Evolutionary conservation across 2,888 invertebrate species (phyloP).

Genomic region (Neoascia interrupta): DNA sequence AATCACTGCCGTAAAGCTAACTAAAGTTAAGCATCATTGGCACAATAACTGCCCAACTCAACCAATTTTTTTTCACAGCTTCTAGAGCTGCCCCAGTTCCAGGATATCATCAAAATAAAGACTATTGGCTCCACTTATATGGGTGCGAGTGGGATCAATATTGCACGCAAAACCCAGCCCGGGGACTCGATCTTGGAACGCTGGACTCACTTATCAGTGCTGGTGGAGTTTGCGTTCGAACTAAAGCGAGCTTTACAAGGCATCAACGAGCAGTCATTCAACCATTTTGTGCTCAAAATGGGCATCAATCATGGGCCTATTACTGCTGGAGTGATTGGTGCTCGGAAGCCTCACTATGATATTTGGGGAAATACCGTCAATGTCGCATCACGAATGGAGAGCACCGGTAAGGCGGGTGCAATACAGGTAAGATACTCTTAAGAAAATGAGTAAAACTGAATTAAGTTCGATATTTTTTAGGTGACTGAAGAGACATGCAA

Average conservation of each 20-base stretch:
- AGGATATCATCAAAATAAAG: constrained; percentile 95
- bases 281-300: constrained; percentile 95
- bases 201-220: constrained; percentile 90
- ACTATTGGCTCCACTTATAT: constrained; percentile 97
- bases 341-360: constrained; percentile 96
- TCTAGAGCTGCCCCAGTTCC: constrained; percentile 90
- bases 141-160: constrained; percentile 95
- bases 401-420: constrained; percentile 96
- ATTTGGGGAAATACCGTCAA: constrained; percentile 99
- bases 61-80: constrained; percentile 83
- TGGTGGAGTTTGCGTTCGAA: constrained; percentile 95
- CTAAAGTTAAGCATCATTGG: too few species aligned
- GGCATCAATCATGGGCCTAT: constrained; percentile 98
- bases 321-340: constrained; percentile 97
- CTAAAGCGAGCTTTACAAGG: constrained; percentile 93
- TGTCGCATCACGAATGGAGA: constrained; percentile 98
- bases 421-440: constrained; percentile 86
- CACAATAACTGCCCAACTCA: too few species aligned
- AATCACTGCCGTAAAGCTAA: too few species aligned
- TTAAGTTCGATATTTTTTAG: constrained; percentile 79
- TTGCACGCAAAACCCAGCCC: constrained; percentile 84
- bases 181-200: constrained; percentile 87
- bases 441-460: neutral
- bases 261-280: constrained; percentile 96
- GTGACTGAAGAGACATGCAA: constrained; percentile 96